A percentile compares a stretch with the other conserved stretches of the same genome.
phyloP scores from a whole-genome alignment of 1,140 invertebrate species.

The Cotesia typhae region DNA sequence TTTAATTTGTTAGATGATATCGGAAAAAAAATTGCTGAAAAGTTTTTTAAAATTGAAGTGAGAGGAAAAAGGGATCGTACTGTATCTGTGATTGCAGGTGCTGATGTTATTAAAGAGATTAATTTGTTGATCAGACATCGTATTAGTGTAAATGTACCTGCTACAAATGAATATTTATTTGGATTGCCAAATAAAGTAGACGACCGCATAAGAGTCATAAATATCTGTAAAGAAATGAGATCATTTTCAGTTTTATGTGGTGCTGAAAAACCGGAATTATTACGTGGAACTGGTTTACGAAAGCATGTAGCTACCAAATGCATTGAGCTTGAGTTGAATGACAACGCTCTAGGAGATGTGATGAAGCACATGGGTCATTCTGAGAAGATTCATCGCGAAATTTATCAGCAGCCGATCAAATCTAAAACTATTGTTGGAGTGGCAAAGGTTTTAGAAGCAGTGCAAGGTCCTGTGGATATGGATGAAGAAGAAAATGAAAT shows the following conservation, averaged over 20 bases:
- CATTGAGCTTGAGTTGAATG: not conserved
- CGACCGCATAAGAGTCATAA: not conserved
- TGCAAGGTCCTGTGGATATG: not conserved
- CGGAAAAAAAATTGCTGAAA: slow-evolving; percentile 19
- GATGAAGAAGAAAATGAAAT: not conserved
- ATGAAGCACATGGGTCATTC: slow-evolving; percentile 37
- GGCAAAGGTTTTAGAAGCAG: not conserved
- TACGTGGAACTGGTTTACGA: not conserved
- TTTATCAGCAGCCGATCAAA: slow-evolving; percentile 31
- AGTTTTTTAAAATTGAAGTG: slow-evolving; percentile 14
- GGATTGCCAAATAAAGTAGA: not conserved
- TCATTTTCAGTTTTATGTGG: slow-evolving; percentile 17
- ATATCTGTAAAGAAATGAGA: slow-evolving; percentile 8
- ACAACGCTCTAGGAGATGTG: slow-evolving; percentile 23
- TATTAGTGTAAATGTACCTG: not conserved
- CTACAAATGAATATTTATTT: slow-evolving; percentile 27
- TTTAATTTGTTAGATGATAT: slow-evolving; percentile 8
- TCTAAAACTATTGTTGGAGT: not conserved
- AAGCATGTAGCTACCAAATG: slow-evolving; percentile 24
- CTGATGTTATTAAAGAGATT: not conserved
- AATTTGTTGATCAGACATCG: not conserved
- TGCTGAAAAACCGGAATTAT: slow-evolving; percentile 4
- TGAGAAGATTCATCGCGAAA: slow-evolving; percentile 26
- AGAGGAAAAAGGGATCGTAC: slow-evolving; percentile 31
- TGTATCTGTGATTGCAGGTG: slow-evolving; percentile 15